phyloP scores from a whole-genome alignment of 2,888 invertebrate species.

The Meteorus cinctellus region DNA sequence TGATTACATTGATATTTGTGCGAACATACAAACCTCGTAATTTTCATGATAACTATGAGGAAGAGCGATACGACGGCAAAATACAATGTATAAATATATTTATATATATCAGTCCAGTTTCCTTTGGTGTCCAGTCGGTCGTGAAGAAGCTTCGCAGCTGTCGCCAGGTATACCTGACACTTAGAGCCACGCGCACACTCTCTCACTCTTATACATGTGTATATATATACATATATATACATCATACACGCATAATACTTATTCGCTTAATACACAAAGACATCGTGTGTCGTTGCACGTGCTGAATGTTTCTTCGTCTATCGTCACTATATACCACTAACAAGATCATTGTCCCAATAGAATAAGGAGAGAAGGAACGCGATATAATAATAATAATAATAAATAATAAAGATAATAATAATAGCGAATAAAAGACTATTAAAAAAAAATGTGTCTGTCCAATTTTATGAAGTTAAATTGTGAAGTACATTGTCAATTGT shows the following conservation, averaged over 20 bases:
- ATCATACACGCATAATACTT: not conserved
- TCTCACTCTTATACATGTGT: constrained; percentile 7
- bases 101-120: constrained; percentile 6
- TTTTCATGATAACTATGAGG: not conserved
- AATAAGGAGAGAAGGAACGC: not conserved
- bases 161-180: constrained; percentile 34
- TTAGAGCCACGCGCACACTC: constrained; percentile 36
- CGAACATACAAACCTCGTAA: not conserved
- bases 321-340: constrained; percentile 29
- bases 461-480: too few species aligned
- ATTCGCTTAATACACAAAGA: constrained; percentile 7
- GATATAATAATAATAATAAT: too few species aligned
- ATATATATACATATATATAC: not conserved
- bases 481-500: too few species aligned
- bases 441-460: too few species aligned
- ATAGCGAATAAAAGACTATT: too few species aligned
- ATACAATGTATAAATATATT: not conserved
- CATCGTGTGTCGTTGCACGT: constrained; percentile 24
- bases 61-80: too few species aligned
- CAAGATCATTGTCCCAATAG: constrained; percentile 42
- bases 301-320: not conserved
- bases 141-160: constrained; percentile 20
- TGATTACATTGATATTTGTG: not conserved
- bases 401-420: too few species aligned
- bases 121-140: constrained; percentile 16